Conservation (phyloP, 2,113 vertebrate species). For the Rafetus swinhoei region DNA sequence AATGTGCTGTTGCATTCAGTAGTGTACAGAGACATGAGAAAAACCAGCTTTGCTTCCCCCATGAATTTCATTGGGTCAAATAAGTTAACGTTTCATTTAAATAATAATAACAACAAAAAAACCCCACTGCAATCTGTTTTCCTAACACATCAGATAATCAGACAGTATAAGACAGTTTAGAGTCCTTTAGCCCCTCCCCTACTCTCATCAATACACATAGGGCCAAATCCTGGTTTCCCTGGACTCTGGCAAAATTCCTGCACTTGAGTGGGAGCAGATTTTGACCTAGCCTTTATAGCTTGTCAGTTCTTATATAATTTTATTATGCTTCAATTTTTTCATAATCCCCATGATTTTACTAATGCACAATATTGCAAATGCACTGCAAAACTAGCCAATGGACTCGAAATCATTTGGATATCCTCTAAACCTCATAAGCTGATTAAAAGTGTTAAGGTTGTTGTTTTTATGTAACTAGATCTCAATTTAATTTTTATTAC, state of each 20-base stretch:
- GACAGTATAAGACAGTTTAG: background rate
- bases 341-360: slow-evolving; percentile 73
- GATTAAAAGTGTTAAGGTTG: slow-evolving; percentile 76
- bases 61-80: slow-evolving; percentile 6
- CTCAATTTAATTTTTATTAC: slow-evolving; percentile 73
- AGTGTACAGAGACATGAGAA: background rate
- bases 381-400: slow-evolving; percentile 68
- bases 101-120: background rate
- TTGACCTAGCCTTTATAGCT: background rate
- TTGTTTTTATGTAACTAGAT: slow-evolving; percentile 76
- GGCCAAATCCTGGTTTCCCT: background rate
- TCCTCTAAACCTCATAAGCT: slow-evolving; percentile 75
- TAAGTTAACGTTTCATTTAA: background rate
- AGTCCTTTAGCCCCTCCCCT: background rate
- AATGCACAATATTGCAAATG: slow-evolving; percentile 77
- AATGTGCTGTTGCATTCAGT: slow-evolving; percentile 7
- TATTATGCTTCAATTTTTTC: slow-evolving; percentile 55
- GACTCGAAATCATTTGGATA: slow-evolving; percentile 71
- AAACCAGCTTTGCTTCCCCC: background rate
- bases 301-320: slow-evolving; percentile 69
- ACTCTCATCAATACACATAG: background rate
- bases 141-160: background rate
- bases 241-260: background rate
- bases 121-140: background rate
- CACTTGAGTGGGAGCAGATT: background rate